Conservation (phyloP, 2,888 invertebrate species). For the Pimpla rufipes region DNA sequence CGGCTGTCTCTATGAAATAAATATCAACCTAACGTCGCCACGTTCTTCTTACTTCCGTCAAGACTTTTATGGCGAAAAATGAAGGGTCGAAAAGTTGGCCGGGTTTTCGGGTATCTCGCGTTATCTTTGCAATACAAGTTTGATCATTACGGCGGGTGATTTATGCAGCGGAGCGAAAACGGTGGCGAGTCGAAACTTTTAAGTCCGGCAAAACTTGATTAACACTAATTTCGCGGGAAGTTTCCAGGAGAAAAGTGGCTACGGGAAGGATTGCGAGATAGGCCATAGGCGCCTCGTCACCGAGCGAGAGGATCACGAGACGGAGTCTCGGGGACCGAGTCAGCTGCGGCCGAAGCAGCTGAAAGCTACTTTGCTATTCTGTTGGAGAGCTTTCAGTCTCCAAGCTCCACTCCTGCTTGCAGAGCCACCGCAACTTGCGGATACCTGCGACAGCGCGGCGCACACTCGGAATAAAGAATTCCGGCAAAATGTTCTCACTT, state of each 20-base stretch:
- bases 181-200: slow-evolving; percentile 27
- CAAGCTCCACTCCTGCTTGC: slow-evolving; percentile 12
- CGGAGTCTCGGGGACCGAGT: neutral
- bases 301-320: slow-evolving; percentile 36
- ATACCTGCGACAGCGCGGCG: slow-evolving; percentile 21
- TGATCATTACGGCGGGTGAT: slow-evolving; percentile 3
- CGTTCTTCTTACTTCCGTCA: neutral
- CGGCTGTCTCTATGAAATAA: neutral
- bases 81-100: neutral
- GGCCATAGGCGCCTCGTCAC: slow-evolving; percentile 38
- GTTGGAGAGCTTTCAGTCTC: slow-evolving; percentile 45
- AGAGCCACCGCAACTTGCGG: neutral
- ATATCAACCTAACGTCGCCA: neutral
- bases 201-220: slow-evolving; percentile 24
- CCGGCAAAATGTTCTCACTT: slow-evolving; percentile 27
- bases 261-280: neutral
- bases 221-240: slow-evolving; percentile 22
- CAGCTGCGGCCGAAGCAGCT: slow-evolving; percentile 14
- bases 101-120: neutral
- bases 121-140: slow-evolving; percentile 20
- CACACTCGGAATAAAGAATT: slow-evolving; percentile 29
- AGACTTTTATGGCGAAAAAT: neutral
- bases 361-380: slow-evolving; percentile 58
- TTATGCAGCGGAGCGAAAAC: neutral
- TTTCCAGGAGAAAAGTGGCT: neutral